Conservation (phyloP, 1,140 invertebrate genomes). For the Heliconius hermathena region DNA sequence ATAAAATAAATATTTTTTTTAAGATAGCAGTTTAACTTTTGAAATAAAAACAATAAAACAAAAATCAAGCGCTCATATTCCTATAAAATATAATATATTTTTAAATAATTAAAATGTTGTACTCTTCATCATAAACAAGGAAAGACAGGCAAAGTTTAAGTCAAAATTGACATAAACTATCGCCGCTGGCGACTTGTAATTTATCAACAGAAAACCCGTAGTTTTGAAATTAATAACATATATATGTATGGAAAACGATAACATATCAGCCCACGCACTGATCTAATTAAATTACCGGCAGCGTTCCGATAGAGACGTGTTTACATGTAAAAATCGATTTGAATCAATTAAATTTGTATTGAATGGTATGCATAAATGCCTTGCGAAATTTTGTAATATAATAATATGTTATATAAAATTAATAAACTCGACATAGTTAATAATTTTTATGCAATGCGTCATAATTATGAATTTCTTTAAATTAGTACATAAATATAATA, state of each 20-base stretch:
- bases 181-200: conserved; percentile 45
- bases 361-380: neutral
- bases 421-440: too few relatives aligned
- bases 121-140: neutral
- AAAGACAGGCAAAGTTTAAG: conserved; percentile 22
- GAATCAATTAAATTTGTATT: neutral
- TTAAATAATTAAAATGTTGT: neutral
- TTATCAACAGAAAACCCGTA: conserved; percentile 44
- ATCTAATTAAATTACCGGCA: conserved; percentile 55
- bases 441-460: neutral
- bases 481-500: too few relatives aligned
- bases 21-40: too few relatives aligned
- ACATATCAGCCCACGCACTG: conserved; percentile 47
- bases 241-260: conserved; percentile 49
- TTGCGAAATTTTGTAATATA: too few relatives aligned
- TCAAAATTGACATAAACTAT: conserved; percentile 27
- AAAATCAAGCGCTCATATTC: too few relatives aligned
- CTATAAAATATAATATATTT: neutral
- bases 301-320: conserved; percentile 16
- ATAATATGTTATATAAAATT: too few relatives aligned
- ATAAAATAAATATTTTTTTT: too few relatives aligned
- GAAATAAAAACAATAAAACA: too few relatives aligned
- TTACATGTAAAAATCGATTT: conserved; percentile 18
- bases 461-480: neutral
- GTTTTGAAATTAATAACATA: conserved; percentile 47